Evolutionary conservation across 2,888 invertebrate genomes (phyloP).

Genomic region (Gisinianus flammeolus): DNA sequence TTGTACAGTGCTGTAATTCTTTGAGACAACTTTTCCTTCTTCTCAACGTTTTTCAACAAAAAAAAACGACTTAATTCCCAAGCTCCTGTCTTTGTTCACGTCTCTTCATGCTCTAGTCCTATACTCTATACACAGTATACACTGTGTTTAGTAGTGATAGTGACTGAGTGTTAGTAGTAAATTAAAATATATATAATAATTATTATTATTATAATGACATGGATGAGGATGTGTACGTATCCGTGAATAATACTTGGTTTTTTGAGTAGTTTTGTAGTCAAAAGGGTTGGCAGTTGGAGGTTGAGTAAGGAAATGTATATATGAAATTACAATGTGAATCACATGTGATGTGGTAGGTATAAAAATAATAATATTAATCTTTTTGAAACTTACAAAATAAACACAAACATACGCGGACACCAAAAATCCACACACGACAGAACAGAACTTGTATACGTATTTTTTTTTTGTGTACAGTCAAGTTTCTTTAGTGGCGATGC

Average conservation of each 20-base stretch:
- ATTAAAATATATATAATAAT: neutral
- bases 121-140: neutral
- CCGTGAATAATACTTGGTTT: neutral
- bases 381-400: neutral
- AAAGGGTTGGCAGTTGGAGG: too few species aligned
- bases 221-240: conserved; percentile 6
- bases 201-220: neutral
- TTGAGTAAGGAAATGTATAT: too few species aligned
- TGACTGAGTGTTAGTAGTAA: too few species aligned
- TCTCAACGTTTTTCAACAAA: neutral
- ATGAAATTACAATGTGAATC: too few species aligned
- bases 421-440: neutral
- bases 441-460: neutral
- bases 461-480: neutral
- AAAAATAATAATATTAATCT: neutral
- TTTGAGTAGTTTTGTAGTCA: neutral
- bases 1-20: too few species aligned
- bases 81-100: neutral
- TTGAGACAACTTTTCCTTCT: neutral
- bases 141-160: neutral
- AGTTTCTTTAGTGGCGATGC: too few species aligned
- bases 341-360: neutral
- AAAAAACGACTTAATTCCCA: neutral
- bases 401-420: too few species aligned
- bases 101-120: neutral